Evolutionary conservation across 1,140 invertebrate species (phyloP).

Genomic region (Marisa cornuarietis): DNA sequence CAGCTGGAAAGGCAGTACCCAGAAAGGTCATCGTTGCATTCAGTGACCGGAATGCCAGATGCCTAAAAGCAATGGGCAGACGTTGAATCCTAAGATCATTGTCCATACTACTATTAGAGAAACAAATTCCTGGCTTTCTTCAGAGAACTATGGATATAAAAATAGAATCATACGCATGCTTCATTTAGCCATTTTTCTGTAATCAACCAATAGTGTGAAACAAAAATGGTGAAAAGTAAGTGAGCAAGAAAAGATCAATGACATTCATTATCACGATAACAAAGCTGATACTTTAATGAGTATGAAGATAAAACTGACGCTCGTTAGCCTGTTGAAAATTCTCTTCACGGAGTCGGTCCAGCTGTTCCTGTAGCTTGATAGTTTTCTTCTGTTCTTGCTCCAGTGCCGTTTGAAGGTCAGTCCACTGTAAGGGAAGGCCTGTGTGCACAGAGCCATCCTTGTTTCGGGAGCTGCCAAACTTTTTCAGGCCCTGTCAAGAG

Average conservation of each 20-base stretch:
- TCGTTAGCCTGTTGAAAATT: slow-evolving; percentile 44
- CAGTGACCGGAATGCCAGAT: too few relatives aligned
- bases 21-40: too few relatives aligned
- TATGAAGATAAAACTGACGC: slow-evolving; percentile 23
- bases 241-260: not conserved
- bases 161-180: too few relatives aligned
- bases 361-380: slow-evolving; percentile 69
- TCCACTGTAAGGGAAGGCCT: slow-evolving; percentile 40
- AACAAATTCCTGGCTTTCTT: too few relatives aligned
- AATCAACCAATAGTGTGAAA: too few relatives aligned
- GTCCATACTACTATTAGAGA: too few relatives aligned
- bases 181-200: too few relatives aligned
- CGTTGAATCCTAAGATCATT: too few relatives aligned
- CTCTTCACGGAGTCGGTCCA: slow-evolving; percentile 64
- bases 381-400: slow-evolving; percentile 69
- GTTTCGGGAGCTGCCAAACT: slow-evolving; percentile 27
- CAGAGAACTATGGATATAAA: too few relatives aligned
- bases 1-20: too few relatives aligned
- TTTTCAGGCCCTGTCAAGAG: not conserved
- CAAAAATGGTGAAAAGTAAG: too few relatives aligned
- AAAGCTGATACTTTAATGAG: not conserved
- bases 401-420: slow-evolving; percentile 70
- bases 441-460: slow-evolving; percentile 68
- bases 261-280: slow-evolving; percentile 9
- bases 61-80: too few relatives aligned